Evolutionary conservation across 2,113 vertebrate genomes (phyloP), one percentile per base, ranked within the genome.

Genomic region (Varanus salvator): DNA sequence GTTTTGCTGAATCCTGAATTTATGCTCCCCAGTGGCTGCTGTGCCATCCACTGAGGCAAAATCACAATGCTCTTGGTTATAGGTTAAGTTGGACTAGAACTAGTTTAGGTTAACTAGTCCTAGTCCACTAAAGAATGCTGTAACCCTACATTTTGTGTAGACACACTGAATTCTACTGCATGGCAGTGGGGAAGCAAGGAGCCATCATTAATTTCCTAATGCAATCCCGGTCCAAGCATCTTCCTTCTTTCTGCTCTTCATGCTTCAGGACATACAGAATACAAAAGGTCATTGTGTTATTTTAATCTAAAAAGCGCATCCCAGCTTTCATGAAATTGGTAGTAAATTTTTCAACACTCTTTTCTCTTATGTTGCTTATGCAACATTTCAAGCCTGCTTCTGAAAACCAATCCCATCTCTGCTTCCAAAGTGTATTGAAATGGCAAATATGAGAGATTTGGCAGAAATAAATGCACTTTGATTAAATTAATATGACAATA

Each of bases 391-490:
- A 15, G 71, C 31, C 17, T 25, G 8, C 71, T 83, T 83, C 84
- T 87, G 12, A 19, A 68, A 85, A 23, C 60, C 3, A 34, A 85
- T 85, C 84, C 66, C 23, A 69, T n/a, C 27, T 77, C n/a, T 27
- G 0, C 90, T 31, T 78, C 84, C 74, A 80, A 83, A 88, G 29
- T 64, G 71, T 71, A 14, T 66, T 23, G 78, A 84, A 69, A 84
- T 6, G 60, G 2, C 12, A 23, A 21, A 19, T 54, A 81, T 38
- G 57, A 80, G 86, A 50, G 72, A 25, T 66, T 83, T n/a, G 72
- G 34, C 21, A 85, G 60, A 87, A 94, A 85, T 60, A 87, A 84
- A 84, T 66, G 80, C 27, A 29, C 68, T 86, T 6, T 48, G 2
- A 87, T 8, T 87, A 71, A 80, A 82, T 85, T 38, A 48, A 76